Conservation (phyloP, 2,113 vertebrate genomes). For the Calypte anna region DNA sequence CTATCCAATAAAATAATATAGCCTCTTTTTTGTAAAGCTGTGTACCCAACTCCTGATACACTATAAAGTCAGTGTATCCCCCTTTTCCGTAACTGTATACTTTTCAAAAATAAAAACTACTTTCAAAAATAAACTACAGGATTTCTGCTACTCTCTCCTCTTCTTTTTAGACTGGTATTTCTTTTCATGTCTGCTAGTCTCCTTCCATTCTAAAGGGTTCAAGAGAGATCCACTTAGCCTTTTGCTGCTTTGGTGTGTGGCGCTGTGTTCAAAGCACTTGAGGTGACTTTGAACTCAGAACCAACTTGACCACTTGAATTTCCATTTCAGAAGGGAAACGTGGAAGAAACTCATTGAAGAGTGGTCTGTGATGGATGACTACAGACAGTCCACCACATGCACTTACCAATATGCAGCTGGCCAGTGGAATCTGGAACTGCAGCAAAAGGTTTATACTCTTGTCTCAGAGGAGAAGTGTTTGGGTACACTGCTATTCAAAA, state of each 20-base stretch:
- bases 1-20: background rate
- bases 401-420: background rate
- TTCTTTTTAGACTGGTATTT: background rate
- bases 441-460: background rate
- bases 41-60: background rate
- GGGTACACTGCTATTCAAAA: background rate
- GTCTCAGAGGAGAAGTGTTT: background rate
- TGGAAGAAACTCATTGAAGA: background rate
- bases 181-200: background rate
- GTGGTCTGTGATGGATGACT: background rate
- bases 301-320: background rate
- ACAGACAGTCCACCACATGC: background rate
- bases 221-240: background rate
- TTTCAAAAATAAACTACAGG: background rate
- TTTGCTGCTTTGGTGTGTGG: background rate
- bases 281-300: background rate
- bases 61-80: background rate
- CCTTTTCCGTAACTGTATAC: background rate
- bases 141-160: background rate
- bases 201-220: background rate
- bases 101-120: background rate
- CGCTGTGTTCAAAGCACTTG: background rate
- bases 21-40: background rate
- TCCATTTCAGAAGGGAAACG: background rate
- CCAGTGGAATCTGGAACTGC: background rate